Conservation (phyloP, 2,888 invertebrate species). For the Neuroscelio doddi region DNA sequence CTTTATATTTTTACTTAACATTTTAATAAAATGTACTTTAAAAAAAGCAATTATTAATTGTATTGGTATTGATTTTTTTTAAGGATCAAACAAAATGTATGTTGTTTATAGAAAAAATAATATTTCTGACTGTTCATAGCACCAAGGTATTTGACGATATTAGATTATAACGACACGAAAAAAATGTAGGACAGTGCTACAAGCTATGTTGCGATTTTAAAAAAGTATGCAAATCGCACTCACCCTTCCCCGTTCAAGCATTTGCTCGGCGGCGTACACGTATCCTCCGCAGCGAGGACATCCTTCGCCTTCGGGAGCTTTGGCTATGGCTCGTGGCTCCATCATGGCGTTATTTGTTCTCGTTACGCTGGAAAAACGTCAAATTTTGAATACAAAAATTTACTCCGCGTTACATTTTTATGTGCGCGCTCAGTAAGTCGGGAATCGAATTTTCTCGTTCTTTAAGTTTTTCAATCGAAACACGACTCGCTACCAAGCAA, state of each 20-base stretch:
- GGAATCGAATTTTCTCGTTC: slow-evolving; percentile 6
- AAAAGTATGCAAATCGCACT: slow-evolving; percentile 66
- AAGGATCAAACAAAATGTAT: too few species aligned
- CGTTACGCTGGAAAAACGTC: slow-evolving; percentile 33
- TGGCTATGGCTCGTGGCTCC: slow-evolving; percentile 83
- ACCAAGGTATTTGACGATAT: slow-evolving; percentile 37
- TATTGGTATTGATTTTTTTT: too few species aligned
- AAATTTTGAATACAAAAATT: background rate
- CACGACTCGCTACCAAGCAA: background rate
- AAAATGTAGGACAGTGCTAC: slow-evolving; percentile 11
- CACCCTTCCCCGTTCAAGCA: slow-evolving; percentile 92
- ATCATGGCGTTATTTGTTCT: slow-evolving; percentile 74
- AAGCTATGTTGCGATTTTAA: slow-evolving; percentile 17
- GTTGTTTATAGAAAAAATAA: too few species aligned
- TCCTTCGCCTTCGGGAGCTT: slow-evolving; percentile 88
- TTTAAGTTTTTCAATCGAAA: background rate
- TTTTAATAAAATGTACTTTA: too few species aligned
- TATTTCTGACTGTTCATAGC: slow-evolving; percentile 38
- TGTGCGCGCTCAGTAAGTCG: background rate
- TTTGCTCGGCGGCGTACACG: slow-evolving; percentile 93
- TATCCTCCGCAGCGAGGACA: slow-evolving; percentile 92
- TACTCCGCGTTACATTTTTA: background rate
- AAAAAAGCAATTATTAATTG: too few species aligned
- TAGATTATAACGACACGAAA: slow-evolving; percentile 1
- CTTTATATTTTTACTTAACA: too few species aligned